These are phyloP conservation scores for Spialia ferax DNA, from an alignment of 2,888 invertebrate genomes.

Conservation along the genomic window DNA sequence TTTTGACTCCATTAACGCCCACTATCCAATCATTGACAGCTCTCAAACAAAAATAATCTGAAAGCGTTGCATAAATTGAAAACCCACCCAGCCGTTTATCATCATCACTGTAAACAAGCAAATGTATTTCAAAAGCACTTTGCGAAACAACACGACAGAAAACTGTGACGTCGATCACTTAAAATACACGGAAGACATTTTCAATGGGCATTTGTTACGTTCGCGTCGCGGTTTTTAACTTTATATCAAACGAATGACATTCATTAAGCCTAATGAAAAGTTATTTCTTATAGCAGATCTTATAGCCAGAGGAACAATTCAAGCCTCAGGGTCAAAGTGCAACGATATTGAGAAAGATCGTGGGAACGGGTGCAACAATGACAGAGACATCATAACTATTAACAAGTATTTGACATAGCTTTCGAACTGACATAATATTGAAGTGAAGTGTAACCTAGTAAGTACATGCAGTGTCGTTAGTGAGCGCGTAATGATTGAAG, in stretches of 20 bases:
- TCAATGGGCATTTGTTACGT: background rate
- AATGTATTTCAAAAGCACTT: slow-evolving; percentile 11
- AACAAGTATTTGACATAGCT: slow-evolving; percentile 37
- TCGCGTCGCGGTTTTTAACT: slow-evolving; percentile 12
- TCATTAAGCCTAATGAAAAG: slow-evolving; percentile 23
- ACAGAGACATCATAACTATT: slow-evolving; percentile 42
- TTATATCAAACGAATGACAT: slow-evolving; percentile 23
- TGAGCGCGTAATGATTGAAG: slow-evolving; percentile 44
- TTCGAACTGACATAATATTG: slow-evolving; percentile 36
- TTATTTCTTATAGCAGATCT: slow-evolving; percentile 24
- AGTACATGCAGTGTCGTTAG: slow-evolving; percentile 38
- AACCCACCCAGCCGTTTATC: slow-evolving; percentile 1
- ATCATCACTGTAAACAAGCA: slow-evolving; percentile 17
- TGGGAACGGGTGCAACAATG: slow-evolving; percentile 49
- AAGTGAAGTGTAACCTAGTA: slow-evolving; percentile 40
- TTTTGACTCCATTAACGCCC: background rate
- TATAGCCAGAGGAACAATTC: slow-evolving; percentile 28
- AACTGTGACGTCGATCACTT: background rate
- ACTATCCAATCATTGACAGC: background rate
- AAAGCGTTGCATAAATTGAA: background rate
- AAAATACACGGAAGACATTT: slow-evolving; percentile 1
- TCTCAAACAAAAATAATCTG: background rate
- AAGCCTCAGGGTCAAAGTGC: slow-evolving; percentile 49
- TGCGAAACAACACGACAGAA: slow-evolving; percentile 12
- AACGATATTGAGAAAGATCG: slow-evolving; percentile 49